These are phyloP conservation scores for Aldrovandia affinis DNA, from an alignment of 2,797 vertebrate genomes.

Conservation along the genomic window DNA sequence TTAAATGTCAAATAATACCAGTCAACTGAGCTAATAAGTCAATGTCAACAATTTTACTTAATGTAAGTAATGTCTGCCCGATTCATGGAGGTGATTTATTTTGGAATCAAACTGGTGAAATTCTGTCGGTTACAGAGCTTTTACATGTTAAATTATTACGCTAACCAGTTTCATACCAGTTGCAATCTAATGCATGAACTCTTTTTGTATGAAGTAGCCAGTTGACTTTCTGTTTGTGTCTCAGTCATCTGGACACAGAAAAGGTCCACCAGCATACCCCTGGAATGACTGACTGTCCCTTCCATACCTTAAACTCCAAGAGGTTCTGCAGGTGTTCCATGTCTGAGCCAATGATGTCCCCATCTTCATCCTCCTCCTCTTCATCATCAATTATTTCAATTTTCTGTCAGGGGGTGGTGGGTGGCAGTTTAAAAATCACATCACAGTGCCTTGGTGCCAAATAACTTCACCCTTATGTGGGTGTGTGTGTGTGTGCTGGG, in stretches of 20 bases:
- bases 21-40: too few relatives aligned
- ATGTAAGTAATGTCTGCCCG: too few relatives aligned
- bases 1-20: too few relatives aligned
- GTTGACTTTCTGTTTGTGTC: constrained; percentile 8
- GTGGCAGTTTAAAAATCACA: background rate
- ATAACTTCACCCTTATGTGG: background rate
- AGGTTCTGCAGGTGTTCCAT: constrained; percentile 90
- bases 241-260: background rate
- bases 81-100: too few relatives aligned
- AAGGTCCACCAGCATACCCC: background rate
- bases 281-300: background rate
- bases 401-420: constrained; percentile 75
- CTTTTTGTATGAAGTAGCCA: too few relatives aligned
- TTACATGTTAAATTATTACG: too few relatives aligned
- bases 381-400: constrained; percentile 91
- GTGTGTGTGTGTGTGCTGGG: too few relatives aligned
- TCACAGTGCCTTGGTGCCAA: background rate
- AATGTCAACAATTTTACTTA: too few relatives aligned
- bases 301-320: constrained; percentile 90
- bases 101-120: too few relatives aligned
- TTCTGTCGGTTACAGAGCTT: too few relatives aligned
- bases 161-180: too few relatives aligned
- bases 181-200: too few relatives aligned
- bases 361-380: constrained; percentile 81
- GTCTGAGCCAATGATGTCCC: constrained; percentile 84